A percentile compares a stretch with the other conserved stretches of the same genome.
Conservation (phyloP, 2,113 vertebrate genomes). For the Dendrocopos noguchii region DNA sequence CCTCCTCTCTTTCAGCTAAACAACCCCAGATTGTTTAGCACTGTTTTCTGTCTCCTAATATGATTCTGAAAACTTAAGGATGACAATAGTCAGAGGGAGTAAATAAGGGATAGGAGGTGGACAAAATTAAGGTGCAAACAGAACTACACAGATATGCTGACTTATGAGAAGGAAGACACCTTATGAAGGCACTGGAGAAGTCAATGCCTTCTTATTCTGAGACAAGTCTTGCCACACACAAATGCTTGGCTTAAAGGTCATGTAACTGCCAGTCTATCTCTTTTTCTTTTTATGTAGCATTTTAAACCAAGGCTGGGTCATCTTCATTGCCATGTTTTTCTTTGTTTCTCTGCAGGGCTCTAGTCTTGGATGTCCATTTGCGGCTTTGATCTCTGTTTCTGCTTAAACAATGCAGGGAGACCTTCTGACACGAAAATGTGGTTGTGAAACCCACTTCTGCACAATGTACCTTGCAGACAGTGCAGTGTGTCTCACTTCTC, state of each 20-base stretch:
- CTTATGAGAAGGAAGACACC: not conserved
- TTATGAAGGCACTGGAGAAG: not conserved
- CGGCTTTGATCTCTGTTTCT: not conserved
- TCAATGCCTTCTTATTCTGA: not conserved
- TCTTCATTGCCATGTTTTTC: not conserved
- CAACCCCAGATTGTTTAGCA: not conserved
- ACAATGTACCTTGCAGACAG: not conserved
- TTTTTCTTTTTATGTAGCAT: conserved; percentile 5
- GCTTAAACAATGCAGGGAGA: not conserved
- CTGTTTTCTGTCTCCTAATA: not conserved
- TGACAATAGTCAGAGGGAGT: not conserved
- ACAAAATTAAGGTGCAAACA: not conserved
- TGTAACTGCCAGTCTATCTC: not conserved
- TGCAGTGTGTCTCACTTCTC: not conserved
- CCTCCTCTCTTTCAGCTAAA: too few species aligned
- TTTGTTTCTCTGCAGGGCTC: conserved; percentile 10
- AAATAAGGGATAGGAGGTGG: not conserved
- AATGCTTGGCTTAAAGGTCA: not conserved
- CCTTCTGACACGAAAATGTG: not conserved
- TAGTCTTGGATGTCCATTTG: not conserved
- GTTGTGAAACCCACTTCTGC: not conserved
- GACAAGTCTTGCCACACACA: not conserved
- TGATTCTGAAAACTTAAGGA: not conserved
- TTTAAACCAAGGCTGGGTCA: not conserved
- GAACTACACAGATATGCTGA: not conserved